phyloP scores from a whole-genome alignment of 2,797 vertebrate species.

The Ibycter americanus region DNA sequence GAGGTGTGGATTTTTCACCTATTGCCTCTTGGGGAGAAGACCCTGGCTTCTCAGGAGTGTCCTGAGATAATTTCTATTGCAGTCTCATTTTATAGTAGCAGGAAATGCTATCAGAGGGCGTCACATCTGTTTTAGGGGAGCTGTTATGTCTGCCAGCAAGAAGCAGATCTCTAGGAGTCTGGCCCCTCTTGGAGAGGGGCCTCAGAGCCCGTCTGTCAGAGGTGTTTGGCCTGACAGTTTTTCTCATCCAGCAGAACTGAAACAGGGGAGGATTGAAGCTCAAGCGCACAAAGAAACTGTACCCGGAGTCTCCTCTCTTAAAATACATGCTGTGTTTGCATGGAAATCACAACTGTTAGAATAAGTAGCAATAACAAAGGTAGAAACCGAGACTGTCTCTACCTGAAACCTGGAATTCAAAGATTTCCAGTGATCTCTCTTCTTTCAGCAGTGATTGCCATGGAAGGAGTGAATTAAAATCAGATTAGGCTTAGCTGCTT shows the following conservation, averaged over 20 bases:
- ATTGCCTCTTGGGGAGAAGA: neutral
- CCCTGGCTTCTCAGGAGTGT: neutral
- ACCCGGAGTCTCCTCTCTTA: neutral
- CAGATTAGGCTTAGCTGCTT: neutral
- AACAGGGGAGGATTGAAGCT: neutral
- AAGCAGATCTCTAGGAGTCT: neutral
- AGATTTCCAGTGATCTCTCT: neutral
- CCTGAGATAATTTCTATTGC: neutral
- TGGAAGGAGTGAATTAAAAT: neutral
- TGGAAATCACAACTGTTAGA: neutral
- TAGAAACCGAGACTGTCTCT: neutral
- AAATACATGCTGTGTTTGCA: neutral
- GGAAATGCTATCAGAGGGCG: neutral
- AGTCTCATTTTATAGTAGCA: neutral
- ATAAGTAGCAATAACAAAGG: neutral
- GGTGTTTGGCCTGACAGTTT: neutral
- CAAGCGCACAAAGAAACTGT: neutral
- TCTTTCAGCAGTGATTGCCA: neutral
- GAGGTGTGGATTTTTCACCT: neutral
- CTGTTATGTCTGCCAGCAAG: neutral
- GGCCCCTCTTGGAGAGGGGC: neutral
- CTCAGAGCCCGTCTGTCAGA: neutral
- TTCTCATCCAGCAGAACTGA: neutral
- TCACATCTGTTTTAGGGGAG: neutral
- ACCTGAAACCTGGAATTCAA: neutral